A percentile compares a stretch with the other conserved stretches of the same genome.
These are phyloP conservation scores for Strix uralensis DNA, from an alignment of 2,113 vertebrate genomes.

Conservation along the genomic window DNA sequence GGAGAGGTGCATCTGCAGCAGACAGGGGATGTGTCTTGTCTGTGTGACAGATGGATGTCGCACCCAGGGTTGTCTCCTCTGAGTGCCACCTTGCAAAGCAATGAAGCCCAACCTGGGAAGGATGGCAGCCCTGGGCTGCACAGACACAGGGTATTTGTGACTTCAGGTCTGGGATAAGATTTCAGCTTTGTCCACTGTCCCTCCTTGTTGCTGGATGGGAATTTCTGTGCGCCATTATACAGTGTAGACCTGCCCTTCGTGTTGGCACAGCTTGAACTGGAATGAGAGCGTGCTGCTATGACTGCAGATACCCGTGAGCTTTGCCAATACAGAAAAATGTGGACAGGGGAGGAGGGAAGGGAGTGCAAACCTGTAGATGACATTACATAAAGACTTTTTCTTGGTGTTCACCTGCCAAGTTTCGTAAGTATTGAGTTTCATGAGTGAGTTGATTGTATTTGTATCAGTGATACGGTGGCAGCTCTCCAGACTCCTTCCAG, in stretches of 20 bases:
- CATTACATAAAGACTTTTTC: not conserved
- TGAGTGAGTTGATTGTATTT: not conserved
- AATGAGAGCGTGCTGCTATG: not conserved
- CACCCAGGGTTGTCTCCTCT: not conserved
- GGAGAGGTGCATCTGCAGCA: rapidly evolving
- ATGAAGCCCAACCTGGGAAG: not conserved
- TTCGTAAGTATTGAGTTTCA: not conserved
- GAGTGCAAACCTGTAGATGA: not conserved
- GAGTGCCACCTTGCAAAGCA: not conserved
- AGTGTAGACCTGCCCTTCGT: not conserved
- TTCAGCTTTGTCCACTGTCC: not conserved
- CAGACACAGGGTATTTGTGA: rapidly evolving
- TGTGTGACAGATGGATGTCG: not conserved
- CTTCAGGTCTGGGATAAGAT: not conserved
- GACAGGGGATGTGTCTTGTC: not conserved
- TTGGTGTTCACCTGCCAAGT: not conserved
- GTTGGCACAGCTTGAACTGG: not conserved
- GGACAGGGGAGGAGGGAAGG: not conserved
- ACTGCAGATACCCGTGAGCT: not conserved
- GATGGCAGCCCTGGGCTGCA: not conserved
- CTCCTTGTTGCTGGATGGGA: not conserved
- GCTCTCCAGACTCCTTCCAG: slow-evolving; percentile 19
- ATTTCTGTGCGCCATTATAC: not conserved
- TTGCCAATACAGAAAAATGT: not conserved
- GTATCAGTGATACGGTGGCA: not conserved